Evolutionary conservation across 2,113 vertebrate species (phyloP).

Genomic region (Tyto alba): DNA sequence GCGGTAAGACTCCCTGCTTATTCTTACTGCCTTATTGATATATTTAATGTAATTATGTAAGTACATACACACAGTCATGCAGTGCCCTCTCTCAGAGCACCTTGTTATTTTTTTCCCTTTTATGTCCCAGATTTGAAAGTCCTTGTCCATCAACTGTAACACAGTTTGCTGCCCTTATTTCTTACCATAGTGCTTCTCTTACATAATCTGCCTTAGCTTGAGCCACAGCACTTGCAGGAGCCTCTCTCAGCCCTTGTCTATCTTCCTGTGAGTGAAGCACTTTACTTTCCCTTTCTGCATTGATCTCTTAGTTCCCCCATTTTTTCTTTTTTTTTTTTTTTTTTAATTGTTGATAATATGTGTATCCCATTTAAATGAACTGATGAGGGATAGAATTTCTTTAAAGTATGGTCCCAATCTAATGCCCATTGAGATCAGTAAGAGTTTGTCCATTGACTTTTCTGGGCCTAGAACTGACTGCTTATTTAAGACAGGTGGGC

Average conservation of each 20-base stretch:
- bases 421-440: neutral
- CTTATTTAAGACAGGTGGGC: neutral
- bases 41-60: neutral
- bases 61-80: neutral
- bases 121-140: neutral
- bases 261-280: neutral
- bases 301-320: neutral
- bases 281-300: neutral
- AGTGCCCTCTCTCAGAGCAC: neutral
- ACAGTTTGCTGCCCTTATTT: neutral
- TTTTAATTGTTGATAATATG: neutral
- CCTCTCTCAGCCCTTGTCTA: neutral
- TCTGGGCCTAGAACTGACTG: neutral
- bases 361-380: neutral
- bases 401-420: neutral
- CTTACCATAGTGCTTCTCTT: neutral
- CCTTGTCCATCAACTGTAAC: neutral
- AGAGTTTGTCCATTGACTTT: neutral
- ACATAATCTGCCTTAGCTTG: neutral
- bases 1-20: conserved; percentile 77
- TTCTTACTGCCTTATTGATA: neutral
- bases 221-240: neutral
- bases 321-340: neutral
- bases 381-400: neutral
- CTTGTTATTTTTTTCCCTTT: neutral